Conservation (phyloP, 1,140 invertebrate species). For the Mamestra configurata region DNA sequence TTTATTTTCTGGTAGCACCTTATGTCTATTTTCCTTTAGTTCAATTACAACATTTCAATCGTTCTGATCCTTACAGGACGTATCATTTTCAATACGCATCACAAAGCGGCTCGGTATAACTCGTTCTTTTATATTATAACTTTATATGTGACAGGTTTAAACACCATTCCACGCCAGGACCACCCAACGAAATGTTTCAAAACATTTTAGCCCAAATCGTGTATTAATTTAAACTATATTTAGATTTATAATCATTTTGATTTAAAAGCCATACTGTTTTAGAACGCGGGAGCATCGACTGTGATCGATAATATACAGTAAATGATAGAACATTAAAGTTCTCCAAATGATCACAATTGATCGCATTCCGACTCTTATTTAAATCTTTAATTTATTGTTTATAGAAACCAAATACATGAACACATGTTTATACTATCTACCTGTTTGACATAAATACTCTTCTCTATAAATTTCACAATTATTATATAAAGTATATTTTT, state of each 20-base stretch:
- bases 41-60: not conserved
- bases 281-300: slow-evolving; percentile 23
- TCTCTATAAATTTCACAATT: slow-evolving; percentile 6
- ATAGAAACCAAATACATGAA: slow-evolving; percentile 49
- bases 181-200: slow-evolving; percentile 54
- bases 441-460: slow-evolving; percentile 35
- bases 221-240: slow-evolving; percentile 45
- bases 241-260: slow-evolving; percentile 43
- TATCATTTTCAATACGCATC: slow-evolving; percentile 48
- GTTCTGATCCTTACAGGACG: not conserved
- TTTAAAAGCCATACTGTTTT: slow-evolving; percentile 53
- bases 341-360: slow-evolving; percentile 15
- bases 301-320: slow-evolving; percentile 5
- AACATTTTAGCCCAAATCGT: slow-evolving; percentile 46
- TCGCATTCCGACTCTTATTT: not conserved
- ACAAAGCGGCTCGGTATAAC: slow-evolving; percentile 49
- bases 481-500: slow-evolving; percentile 29
- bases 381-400: slow-evolving; percentile 47
- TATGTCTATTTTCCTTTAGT: not conserved
- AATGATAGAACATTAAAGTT: not conserved
- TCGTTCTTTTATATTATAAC: slow-evolving; percentile 39
- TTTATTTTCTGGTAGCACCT: not conserved
- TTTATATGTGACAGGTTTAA: slow-evolving; percentile 47
- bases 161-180: slow-evolving; percentile 63
- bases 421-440: slow-evolving; percentile 39